Evolutionary conservation across 2,888 invertebrate species (phyloP), one percentile per base, ranked within the genome.

Genomic region (Alentia gelatinosa): DNA sequence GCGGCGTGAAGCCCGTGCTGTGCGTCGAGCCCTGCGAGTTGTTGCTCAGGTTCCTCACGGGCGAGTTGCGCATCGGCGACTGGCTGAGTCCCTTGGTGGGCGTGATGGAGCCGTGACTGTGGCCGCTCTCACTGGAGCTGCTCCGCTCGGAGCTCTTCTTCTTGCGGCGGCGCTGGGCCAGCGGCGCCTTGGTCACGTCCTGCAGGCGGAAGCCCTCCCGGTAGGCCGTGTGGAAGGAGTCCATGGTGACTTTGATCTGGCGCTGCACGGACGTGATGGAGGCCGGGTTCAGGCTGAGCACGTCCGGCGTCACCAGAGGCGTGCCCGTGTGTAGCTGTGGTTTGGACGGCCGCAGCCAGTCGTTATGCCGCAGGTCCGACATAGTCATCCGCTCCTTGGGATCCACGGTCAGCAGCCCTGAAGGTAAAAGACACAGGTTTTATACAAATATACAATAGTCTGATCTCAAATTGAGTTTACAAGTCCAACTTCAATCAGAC

Each of bases 371-470:
- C 90, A 98, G 96, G 91, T 97, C 97, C 35, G 96, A 95, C 96
- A 98, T 97, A 4, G 97, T 97, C 92, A 98, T 96, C 89, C 98
- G 97, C 91, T 97, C 97, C 75, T 97, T 96, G 0, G 98, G 98
- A 94, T 98, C 98, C 7, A 98, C 98, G 0, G 98, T 97, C 89
- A 99, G 96, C 91, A 99, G 96, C 0, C 98, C 97, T 97, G 94
- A 9, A 5, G 26, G 26, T 26, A 42, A 84, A 89, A 50, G 15
- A 68, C 40, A 35, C 88, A n/a, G n/a, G n/a, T n/a, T n/a, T n/a
- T n/a, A n/a, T n/a, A n/a, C n/a, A n/a, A n/a, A n/a, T n/a, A n/a
- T n/a, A n/a, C n/a, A n/a, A n/a, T n/a, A n/a, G n/a, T n/a, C n/a
- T n/a, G n/a, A n/a, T n/a, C n/a, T n/a, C n/a, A n/a, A n/a, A n/a